Conservation (phyloP, 2,113 vertebrate species). For the Tonatia bakeri region DNA sequence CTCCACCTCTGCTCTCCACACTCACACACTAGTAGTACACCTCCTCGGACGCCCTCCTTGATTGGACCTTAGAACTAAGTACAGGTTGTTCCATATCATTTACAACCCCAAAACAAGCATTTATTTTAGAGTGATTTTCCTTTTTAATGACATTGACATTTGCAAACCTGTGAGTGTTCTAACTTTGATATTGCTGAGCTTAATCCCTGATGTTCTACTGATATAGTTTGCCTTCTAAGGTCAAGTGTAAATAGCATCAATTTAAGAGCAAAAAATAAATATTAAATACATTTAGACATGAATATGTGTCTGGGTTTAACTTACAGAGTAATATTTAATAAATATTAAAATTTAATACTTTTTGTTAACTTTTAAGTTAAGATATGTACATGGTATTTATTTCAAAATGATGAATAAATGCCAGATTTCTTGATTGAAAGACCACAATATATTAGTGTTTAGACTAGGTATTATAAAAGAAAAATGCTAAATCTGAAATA, state of each 20-base stretch:
- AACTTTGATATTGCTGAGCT: conserved; percentile 73
- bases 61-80: conserved; percentile 58
- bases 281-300: conserved; percentile 74
- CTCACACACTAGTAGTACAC: neutral
- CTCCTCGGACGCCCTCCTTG: conserved; percentile 31
- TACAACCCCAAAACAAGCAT: conserved; percentile 27
- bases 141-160: conserved; percentile 71
- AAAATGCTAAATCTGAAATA: conserved; percentile 40
- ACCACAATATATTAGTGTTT: neutral
- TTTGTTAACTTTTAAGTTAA: neutral
- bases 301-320: neutral
- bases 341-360: neutral
- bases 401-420: neutral
- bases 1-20: conserved; percentile 14
- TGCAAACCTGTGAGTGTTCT: conserved; percentile 62
- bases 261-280: conserved; percentile 79
- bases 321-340: neutral
- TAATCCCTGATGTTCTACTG: conserved; percentile 50
- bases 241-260: conserved; percentile 81
- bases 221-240: conserved; percentile 72
- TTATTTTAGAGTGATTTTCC: conserved; percentile 70
- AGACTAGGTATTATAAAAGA: neutral
- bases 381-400: neutral
- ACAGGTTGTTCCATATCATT: conserved; percentile 37
- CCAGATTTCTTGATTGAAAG: neutral